These are phyloP conservation scores for Toxostoma redivivum DNA, from an alignment of 2,113 vertebrate genomes.

Conservation along the genomic window DNA sequence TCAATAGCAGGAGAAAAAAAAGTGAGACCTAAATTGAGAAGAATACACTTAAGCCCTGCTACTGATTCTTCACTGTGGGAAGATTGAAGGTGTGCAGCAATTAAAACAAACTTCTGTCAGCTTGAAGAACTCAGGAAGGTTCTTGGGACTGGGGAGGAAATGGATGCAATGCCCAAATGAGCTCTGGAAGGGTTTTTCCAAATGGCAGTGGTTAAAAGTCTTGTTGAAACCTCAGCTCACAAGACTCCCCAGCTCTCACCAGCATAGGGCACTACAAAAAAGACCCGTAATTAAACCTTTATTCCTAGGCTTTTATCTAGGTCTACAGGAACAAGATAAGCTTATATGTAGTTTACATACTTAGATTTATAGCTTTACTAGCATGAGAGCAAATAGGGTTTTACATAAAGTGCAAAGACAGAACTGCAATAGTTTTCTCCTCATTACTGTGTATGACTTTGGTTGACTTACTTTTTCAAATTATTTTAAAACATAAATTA, in stretches of 20 bases:
- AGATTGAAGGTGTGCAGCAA: neutral
- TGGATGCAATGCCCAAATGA: neutral
- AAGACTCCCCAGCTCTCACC: neutral
- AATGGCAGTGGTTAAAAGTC: neutral
- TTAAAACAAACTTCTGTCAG: neutral
- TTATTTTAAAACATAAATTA: neutral
- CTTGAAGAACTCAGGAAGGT: neutral
- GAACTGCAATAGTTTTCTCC: neutral
- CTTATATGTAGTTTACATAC: neutral
- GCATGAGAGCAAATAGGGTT: neutral
- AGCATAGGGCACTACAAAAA: neutral
- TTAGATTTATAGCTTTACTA: neutral
- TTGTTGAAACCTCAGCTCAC: neutral
- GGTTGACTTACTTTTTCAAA: neutral
- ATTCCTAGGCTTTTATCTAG: neutral
- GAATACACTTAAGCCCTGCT: neutral
- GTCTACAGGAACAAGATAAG: neutral
- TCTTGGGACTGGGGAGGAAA: neutral
- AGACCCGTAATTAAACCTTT: neutral
- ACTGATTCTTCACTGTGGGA: neutral
- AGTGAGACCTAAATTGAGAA: neutral
- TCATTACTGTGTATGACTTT: neutral
- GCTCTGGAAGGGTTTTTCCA: neutral
- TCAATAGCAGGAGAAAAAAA: constrained; percentile 40
- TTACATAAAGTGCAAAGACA: neutral